Evolutionary conservation across 2,888 invertebrate genomes (phyloP), one percentile per base, ranked within the genome.

Genomic region (Nymphalis c-album): DNA sequence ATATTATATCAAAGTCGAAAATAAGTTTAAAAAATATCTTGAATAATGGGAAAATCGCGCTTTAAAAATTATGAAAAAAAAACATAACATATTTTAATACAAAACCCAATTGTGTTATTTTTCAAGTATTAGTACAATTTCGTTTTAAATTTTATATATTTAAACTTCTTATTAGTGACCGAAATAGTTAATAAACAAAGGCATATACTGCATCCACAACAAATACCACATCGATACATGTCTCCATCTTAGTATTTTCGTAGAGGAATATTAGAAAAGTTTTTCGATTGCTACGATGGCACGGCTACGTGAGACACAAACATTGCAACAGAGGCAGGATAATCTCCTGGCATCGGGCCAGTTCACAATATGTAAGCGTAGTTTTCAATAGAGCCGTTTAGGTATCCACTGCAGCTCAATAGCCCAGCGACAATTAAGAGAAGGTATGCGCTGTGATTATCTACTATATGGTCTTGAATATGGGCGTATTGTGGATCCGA

Each of bases 211-310:
- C 55, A 63, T 35, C 20, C 7, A 22, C 26, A 18, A 18, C 40
- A 55, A 31, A n/a, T 17, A 31, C n/a, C 55, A n/a, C 22, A 22
- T 20, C 64, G 68, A 67, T 67, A 47, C 64, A 59, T 67, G 60
- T 68, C 59, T 50, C 59, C 59, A 59, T 64, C 64, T 64, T 60
- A 64, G 63, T 51, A 64, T 64, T 69, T 67, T 64, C 60, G 55
- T 64, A 60, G 83, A 78, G 80, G 85, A 89, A 90, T 91, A 91
- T 91, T 89, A 90, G 88, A 90, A 91, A 91, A 91, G 88, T 91
- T 91, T 91, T 90, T 88, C 91, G 86, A 90, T 90, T 83, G 86
- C 77, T 82, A 83, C 86, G 88, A 91, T 87, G 77, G 80, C n/a
- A 47, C 22, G 55, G 53, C 68, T 67, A 63, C 67, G 68, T 68